Conservation (phyloP, 2,888 invertebrate genomes). For the Cotesia congregata region DNA sequence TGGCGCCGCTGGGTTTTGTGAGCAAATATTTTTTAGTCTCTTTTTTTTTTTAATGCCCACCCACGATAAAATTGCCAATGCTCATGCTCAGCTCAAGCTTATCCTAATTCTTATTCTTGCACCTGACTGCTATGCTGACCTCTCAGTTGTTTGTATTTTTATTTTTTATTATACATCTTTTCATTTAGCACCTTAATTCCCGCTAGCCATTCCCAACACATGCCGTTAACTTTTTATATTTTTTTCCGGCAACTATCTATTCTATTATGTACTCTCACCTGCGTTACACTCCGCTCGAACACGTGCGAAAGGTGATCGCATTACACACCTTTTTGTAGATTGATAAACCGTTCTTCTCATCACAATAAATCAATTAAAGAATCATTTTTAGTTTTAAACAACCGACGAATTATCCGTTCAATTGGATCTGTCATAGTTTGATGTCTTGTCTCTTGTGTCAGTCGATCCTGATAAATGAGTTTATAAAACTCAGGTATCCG, state of each 20-base stretch:
- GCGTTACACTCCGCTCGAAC: slow-evolving; percentile 3
- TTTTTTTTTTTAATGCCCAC: slow-evolving; percentile 43
- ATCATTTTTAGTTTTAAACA: not conserved
- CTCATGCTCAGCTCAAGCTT: slow-evolving; percentile 35
- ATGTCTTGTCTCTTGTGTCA: not conserved
- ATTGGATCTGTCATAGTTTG: not conserved
- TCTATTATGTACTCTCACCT: slow-evolving; percentile 23
- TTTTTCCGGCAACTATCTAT: not conserved
- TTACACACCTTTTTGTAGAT: not conserved
- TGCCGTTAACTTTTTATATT: slow-evolving; percentile 32
- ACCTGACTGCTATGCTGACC: slow-evolving; percentile 63
- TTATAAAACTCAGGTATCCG: not conserved
- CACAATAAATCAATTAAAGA: not conserved
- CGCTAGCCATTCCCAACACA: slow-evolving; percentile 59
- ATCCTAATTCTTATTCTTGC: slow-evolving; percentile 64
- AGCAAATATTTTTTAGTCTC: not conserved
- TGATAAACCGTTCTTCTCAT: not conserved
- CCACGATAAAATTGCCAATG: slow-evolving; percentile 51
- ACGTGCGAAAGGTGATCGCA: not conserved
- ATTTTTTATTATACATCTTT: slow-evolving; percentile 23
- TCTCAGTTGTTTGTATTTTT: slow-evolving; percentile 46
- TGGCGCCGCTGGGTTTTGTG: slow-evolving; percentile 33
- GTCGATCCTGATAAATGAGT: not conserved
- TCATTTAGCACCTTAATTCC: slow-evolving; percentile 62
- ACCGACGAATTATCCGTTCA: not conserved